Evolutionary conservation across 2,113 vertebrate genomes (phyloP).

Genomic region (rabbit (Oryctolagus cuniculus)): DNA sequence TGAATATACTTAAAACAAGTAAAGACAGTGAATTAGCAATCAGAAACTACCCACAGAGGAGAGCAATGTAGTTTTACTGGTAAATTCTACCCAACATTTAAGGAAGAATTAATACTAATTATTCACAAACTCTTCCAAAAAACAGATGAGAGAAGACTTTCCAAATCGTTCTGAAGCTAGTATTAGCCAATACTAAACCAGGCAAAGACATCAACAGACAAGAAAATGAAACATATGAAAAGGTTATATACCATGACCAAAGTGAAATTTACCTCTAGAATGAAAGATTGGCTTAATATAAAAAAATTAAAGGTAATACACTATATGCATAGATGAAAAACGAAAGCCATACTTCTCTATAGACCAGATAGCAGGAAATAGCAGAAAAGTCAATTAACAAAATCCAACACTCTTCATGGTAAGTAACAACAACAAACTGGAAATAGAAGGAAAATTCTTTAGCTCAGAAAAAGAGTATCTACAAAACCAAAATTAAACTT

Average conservation of each 20-base stretch:
- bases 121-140: background rate
- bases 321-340: background rate
- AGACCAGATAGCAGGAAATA: background rate
- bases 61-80: background rate
- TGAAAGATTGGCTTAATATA: background rate
- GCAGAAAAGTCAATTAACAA: background rate
- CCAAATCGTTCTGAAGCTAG: background rate
- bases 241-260: background rate
- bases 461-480: background rate
- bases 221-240: background rate
- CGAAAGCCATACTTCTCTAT: background rate
- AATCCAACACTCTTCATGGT: background rate
- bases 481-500: background rate
- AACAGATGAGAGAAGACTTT: background rate
- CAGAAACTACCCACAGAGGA: background rate
- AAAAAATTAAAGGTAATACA: background rate
- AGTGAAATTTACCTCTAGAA: background rate
- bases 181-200: background rate
- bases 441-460: background rate
- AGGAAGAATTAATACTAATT: background rate
- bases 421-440: background rate
- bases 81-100: background rate
- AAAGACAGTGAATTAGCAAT: background rate
- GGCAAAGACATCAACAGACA: background rate
- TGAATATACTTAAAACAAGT: background rate